These are phyloP conservation scores for Vesta saturnalis DNA, from an alignment of 2,888 invertebrate species.

Conservation along the genomic window DNA sequence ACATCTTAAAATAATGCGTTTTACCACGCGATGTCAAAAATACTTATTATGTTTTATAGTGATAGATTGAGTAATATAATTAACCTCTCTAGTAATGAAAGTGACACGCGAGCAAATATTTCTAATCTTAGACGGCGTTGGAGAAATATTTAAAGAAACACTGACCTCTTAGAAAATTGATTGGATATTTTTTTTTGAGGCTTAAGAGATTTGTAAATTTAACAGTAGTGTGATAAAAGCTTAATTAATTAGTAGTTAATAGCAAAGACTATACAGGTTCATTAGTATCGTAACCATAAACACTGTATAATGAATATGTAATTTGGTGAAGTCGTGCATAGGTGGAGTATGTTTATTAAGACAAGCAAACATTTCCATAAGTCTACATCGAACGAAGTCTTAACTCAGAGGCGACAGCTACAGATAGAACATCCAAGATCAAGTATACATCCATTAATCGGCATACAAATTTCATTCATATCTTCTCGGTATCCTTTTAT, in stretches of 20 bases:
- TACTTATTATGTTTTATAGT: too few relatives aligned
- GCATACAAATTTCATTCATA: conserved; percentile 35
- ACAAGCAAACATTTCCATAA: conserved; percentile 40
- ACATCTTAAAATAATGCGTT: too few relatives aligned
- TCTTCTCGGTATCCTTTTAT: conserved; percentile 11
- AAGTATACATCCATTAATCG: conserved; percentile 29
- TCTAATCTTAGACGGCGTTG: too few relatives aligned
- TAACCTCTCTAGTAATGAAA: too few relatives aligned
- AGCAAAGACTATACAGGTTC: conserved; percentile 12
- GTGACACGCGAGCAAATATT: too few relatives aligned
- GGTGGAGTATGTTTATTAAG: conserved; percentile 46
- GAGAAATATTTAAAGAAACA: too few relatives aligned
- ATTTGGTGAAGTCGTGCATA: conserved; percentile 43
- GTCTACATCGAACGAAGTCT: conserved; percentile 22
- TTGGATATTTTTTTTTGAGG: not conserved
- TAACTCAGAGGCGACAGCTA: conserved; percentile 37
- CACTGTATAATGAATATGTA: conserved; percentile 40
- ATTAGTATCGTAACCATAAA: conserved; percentile 25
- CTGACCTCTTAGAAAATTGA: too few relatives aligned
- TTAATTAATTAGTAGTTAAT: conserved; percentile 12
- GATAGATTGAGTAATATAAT: too few relatives aligned
- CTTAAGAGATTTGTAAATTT: not conserved
- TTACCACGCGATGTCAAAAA: too few relatives aligned
- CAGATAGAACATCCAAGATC: conserved; percentile 30
- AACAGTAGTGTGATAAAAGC: conserved; percentile 9